A percentile compares a stretch with the other conserved stretches of the same genome.
Conservation (phyloP, 2,797 vertebrate genomes). For the Gymnopithys bicolor region DNA sequence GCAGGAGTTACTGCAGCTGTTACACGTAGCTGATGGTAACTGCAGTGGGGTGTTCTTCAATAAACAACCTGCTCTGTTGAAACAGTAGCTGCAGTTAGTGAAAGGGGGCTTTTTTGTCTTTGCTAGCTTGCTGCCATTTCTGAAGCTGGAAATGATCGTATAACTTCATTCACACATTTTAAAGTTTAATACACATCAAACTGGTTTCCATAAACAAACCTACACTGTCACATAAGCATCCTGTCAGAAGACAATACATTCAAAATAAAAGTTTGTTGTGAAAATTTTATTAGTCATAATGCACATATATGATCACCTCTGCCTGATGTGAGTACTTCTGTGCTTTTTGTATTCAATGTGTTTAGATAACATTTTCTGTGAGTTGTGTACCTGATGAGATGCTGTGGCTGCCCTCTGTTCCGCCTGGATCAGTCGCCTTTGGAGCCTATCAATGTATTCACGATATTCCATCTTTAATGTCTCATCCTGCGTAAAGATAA, state of each 20-base stretch:
- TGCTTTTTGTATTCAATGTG: not conserved
- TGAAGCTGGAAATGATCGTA: not conserved
- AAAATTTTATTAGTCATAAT: not conserved
- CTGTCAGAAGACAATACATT: not conserved
- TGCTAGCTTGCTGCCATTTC: not conserved
- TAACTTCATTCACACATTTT: not conserved
- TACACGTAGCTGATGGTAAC: fast-evolving
- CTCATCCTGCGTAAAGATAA: slow-evolving; percentile 82
- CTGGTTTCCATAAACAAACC: not conserved
- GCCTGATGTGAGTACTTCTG: not conserved
- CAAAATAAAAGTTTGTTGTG: not conserved
- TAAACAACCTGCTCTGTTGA: not conserved
- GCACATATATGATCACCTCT: not conserved
- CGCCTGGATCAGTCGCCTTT: slow-evolving; percentile 85
- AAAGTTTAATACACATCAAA: not conserved
- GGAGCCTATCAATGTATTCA: slow-evolving; percentile 88
- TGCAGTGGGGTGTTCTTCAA: not conserved
- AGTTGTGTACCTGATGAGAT: slow-evolving; percentile 85
- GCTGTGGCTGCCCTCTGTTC: slow-evolving; percentile 87
- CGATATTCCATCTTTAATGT: slow-evolving; percentile 84
- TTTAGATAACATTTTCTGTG: not conserved
- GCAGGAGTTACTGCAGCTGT: not conserved
- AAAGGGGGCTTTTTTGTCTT: not conserved
- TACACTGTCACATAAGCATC: not conserved
- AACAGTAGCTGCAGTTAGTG: not conserved